These are phyloP conservation scores for Eristalinus sepulchralis DNA, from an alignment of 2,888 invertebrate genomes.

Conservation along the genomic window DNA sequence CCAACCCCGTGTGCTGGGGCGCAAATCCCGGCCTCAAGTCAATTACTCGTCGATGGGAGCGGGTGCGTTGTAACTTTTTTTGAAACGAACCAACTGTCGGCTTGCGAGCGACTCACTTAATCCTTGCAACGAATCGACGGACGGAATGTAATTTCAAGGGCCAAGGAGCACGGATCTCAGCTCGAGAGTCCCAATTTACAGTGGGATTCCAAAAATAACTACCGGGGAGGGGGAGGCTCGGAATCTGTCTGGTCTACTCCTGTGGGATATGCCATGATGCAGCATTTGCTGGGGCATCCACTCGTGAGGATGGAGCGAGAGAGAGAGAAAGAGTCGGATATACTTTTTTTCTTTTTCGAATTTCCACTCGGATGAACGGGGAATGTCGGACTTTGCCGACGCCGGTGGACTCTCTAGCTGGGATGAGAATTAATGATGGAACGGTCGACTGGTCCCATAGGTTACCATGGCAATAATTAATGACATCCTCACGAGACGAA, in stretches of 20 bases:
- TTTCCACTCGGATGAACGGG: constrained; percentile 33
- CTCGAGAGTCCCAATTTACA: constrained; percentile 41
- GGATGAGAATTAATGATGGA: constrained; percentile 27
- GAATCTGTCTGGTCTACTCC: constrained; percentile 4
- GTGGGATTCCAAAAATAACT: constrained; percentile 43
- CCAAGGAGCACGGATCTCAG: constrained; percentile 49
- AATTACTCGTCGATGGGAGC: constrained; percentile 22
- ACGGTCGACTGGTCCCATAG: constrained; percentile 7
- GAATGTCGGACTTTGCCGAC: not conserved
- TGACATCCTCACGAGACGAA: not conserved
- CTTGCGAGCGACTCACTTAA: constrained; percentile 54
- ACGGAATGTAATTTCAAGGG: constrained; percentile 68
- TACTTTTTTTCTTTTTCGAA: not conserved
- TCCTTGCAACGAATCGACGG: constrained; percentile 61
- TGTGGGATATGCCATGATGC: constrained; percentile 30
- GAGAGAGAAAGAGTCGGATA: not conserved
- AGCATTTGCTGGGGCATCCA: not conserved
- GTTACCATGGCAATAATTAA: constrained; percentile 23
- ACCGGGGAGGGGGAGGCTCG: not conserved
- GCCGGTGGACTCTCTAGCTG: not conserved
- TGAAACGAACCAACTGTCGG: constrained; percentile 60
- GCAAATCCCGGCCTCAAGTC: constrained; percentile 46
- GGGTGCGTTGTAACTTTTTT: constrained; percentile 12
- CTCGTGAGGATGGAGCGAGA: too few relatives aligned
- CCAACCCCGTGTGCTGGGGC: constrained; percentile 3